Conservation (phyloP, 2,888 invertebrate species). For the Cyclophora punctaria region DNA sequence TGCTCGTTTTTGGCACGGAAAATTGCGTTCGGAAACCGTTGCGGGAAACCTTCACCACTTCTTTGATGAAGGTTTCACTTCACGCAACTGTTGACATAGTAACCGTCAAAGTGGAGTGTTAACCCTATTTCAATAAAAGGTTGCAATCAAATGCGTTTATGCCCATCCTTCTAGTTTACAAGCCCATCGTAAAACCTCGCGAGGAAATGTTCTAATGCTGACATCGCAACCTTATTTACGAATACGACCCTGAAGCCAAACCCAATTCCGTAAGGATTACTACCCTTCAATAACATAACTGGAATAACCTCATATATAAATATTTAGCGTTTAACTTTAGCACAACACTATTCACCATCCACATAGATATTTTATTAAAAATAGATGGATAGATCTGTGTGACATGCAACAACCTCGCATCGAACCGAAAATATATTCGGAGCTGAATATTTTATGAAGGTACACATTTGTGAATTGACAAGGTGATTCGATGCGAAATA, state of each 20-base stretch:
- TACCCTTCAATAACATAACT: constrained; percentile 12
- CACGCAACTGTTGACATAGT: too few species aligned
- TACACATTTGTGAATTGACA: constrained; percentile 1
- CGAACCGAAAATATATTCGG: too few species aligned
- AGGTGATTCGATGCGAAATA: constrained; percentile 16
- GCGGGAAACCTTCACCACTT: too few species aligned
- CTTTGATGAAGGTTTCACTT: too few species aligned
- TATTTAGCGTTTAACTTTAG: constrained; percentile 2
- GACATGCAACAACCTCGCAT: too few species aligned
- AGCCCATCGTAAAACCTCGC: constrained; percentile 32
- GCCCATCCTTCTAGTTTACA: constrained; percentile 26
- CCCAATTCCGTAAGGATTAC: constrained; percentile 33
- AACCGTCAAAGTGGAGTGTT: constrained; percentile 11
- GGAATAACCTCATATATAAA: constrained; percentile 14
- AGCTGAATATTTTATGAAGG: constrained; percentile 12
- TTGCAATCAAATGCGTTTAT: constrained; percentile 25
- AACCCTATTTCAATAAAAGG: constrained; percentile 27
- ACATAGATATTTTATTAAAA: too few species aligned
- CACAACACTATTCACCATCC: too few species aligned
- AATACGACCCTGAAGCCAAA: constrained; percentile 43
- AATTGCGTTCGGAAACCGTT: too few species aligned
- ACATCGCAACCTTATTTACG: constrained; percentile 41
- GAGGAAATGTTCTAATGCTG: constrained; percentile 30
- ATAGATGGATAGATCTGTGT: too few species aligned
- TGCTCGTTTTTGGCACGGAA: too few species aligned